Conservation (phyloP, 2,797 vertebrate genomes). For the Tauraco hartlaubi region DNA sequence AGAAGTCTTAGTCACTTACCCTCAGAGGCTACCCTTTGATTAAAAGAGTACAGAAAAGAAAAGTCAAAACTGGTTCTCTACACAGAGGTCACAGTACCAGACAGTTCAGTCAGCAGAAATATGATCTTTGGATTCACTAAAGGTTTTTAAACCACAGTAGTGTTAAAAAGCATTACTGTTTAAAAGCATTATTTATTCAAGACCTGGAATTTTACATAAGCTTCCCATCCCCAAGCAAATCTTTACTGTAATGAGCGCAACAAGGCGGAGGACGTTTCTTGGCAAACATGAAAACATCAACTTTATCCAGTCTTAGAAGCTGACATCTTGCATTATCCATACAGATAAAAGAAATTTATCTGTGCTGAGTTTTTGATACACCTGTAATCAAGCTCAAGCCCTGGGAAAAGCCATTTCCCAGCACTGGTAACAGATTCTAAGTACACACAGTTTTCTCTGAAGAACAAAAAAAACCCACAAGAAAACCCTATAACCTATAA, state of each 20-base stretch:
- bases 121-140: slow-evolving; percentile 69
- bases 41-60: slow-evolving; percentile 90
- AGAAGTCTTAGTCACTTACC: slow-evolving; percentile 91
- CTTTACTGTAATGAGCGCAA: background rate
- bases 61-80: slow-evolving; percentile 88
- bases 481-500: background rate
- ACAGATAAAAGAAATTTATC: background rate
- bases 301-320: background rate
- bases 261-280: background rate
- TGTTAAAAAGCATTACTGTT: background rate
- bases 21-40: slow-evolving; percentile 91
- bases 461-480: background rate
- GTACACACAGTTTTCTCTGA: background rate
- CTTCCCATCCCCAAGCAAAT: slow-evolving; percentile 24
- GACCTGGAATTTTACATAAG: background rate
- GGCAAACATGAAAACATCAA: background rate
- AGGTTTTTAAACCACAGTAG: background rate
- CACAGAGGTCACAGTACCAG: slow-evolving; percentile 82
- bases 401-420: slow-evolving; percentile 4
- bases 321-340: background rate
- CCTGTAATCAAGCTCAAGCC: background rate
- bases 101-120: slow-evolving; percentile 85
- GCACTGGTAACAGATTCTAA: background rate
- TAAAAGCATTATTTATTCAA: background rate
- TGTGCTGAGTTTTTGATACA: background rate